A percentile compares a stretch with the other conserved stretches of the same genome.
phyloP scores from a whole-genome alignment of 2,888 invertebrate species.

The Nebria salina region DNA sequence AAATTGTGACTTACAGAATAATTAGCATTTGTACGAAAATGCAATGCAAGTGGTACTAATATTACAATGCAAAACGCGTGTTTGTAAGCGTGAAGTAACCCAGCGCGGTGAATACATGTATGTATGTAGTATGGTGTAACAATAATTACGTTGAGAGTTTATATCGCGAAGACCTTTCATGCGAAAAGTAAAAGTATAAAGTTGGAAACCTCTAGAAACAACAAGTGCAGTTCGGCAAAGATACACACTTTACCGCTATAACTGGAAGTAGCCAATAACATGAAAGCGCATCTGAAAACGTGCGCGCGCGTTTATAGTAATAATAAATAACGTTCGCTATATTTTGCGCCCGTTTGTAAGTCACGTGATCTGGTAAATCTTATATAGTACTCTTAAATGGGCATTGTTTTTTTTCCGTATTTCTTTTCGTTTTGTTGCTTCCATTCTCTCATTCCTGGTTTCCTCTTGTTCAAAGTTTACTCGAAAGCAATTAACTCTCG shows the following conservation, averaged over 20 bases:
- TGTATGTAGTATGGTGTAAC: not conserved
- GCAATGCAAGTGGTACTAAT: not conserved
- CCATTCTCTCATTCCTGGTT: slow-evolving; percentile 9
- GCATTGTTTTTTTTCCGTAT: slow-evolving; percentile 14
- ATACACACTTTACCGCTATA: not conserved
- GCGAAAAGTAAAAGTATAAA: slow-evolving; percentile 16
- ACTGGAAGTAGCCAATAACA: not conserved
- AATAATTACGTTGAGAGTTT: not conserved
- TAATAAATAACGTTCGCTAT: slow-evolving; percentile 9
- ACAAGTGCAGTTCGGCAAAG: slow-evolving; percentile 8
- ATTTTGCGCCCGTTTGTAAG: not conserved
- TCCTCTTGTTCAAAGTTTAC: slow-evolving; percentile 18
- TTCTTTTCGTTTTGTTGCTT: slow-evolving; percentile 24
- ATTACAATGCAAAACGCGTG: not conserved
- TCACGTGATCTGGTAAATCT: slow-evolving; percentile 13
- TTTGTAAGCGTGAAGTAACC: not conserved
- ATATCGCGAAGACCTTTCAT: slow-evolving; percentile 1
- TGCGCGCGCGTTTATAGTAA: not conserved
- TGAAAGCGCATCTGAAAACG: not conserved
- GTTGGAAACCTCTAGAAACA: not conserved
- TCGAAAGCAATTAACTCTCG: slow-evolving; percentile 46
- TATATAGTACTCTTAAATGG: slow-evolving; percentile 11
- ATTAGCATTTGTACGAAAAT: not conserved
- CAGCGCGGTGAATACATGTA: not conserved
- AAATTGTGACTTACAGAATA: no score